These are phyloP conservation scores for Aphelenchoides fujianensis DNA, from an alignment of 1,140 invertebrate genomes.

Conservation along the genomic window DNA sequence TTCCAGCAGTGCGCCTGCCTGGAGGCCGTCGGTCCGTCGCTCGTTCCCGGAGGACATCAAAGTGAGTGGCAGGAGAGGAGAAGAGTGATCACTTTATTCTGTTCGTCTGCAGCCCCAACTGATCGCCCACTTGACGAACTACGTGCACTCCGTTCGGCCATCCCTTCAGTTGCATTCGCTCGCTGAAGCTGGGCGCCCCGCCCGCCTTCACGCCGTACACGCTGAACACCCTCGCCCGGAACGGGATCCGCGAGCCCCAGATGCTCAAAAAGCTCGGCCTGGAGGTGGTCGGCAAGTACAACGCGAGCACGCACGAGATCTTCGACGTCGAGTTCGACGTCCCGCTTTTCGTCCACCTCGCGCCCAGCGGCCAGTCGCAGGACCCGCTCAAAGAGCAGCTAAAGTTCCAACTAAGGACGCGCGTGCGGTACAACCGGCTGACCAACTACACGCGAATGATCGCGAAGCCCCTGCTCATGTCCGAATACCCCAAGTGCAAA, in stretches of 20 bases:
- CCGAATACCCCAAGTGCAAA: background rate
- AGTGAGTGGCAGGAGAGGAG: background rate
- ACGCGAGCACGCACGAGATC: background rate
- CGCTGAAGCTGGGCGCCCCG: background rate
- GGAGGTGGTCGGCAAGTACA: background rate
- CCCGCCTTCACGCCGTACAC: background rate
- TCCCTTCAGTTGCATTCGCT: background rate
- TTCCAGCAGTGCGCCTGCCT: slow-evolving; percentile 47
- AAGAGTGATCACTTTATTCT: too few relatives aligned
- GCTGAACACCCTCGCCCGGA: background rate
- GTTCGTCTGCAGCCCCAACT: background rate
- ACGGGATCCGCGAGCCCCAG: background rate
- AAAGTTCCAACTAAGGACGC: background rate
- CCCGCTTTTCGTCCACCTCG: background rate
- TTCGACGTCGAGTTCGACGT: background rate
- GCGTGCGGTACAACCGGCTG: background rate
- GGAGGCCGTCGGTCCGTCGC: slow-evolving; percentile 4
- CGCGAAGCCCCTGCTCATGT: background rate
- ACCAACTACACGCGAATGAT: background rate
- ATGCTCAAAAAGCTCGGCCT: background rate
- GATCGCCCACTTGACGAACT: background rate
- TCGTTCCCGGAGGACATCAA: background rate
- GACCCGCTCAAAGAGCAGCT: background rate
- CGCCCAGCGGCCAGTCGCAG: background rate
- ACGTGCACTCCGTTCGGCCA: background rate